Base-by-base conservation (phyloP, 2,113 vertebrate genomes). In the Microtus pennsylvanicus region DNA sequence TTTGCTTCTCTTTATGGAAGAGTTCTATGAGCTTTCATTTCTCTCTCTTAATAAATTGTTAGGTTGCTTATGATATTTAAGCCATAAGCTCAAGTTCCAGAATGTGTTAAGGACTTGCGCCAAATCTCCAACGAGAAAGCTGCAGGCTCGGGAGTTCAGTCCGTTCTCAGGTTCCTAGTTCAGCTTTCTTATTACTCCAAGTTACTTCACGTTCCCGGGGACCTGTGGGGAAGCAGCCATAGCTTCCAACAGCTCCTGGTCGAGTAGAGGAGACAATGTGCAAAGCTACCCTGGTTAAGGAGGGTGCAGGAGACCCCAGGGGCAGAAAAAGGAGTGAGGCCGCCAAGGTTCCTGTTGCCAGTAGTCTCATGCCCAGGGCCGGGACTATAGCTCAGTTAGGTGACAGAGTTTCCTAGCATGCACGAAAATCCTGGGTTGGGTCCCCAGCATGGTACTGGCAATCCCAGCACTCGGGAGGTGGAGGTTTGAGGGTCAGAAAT, bases 11-110 rank as follows among this genome's bases (percentile, higher is more conserved):
- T 45, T 72, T 77, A 70, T 63, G 52, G 11, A 86, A 87, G 17
- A 17, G 33, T 52, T 88, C 50, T 93, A 0, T 87, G 77, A 77
- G 87, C n/a, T 77, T 74, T 94, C 21, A 47, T 90, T 78, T 83
- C 45, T 86, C 89, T 94, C 35, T 95, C 65, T 92, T 72, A 81
- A 72, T 61, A 96, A 65, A 47, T 9, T 52, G 16, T 96, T 61
- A 47, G 17, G 78, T 86, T 90, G 61, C 91, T 94, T 81, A 72
- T 24, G 78, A 52, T 26, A 86, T 78, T 88, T 72, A 76, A 45
- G 65, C 22, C 70, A 89, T 65, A 93, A 92, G 72, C 50, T 89
- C 58, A 89, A 67, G 72, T 74, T 38, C 8, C 19, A 45, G 33
- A 75, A 83, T 5, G 22, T 21, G 45, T 93, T 78, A 89, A 87